Base-by-base conservation (phyloP, 2,113 vertebrate species). In the Catharus minimus region DNA sequence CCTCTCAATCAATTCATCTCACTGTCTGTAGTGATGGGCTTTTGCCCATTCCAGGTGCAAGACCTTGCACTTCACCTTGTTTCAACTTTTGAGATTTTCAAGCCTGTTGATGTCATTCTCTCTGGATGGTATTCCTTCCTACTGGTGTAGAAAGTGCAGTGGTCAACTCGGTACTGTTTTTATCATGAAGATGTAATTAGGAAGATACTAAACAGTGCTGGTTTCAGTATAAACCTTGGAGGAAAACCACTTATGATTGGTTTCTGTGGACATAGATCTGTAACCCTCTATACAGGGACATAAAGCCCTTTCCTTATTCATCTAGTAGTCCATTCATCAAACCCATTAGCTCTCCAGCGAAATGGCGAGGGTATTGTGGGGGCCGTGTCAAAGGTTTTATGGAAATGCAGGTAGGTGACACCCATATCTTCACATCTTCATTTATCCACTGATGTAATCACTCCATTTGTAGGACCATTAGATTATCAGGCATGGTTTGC, bases 161-260 rank as follows among this genome's bases (percentile, higher is more conserved):
- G 12, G 27, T 41, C 6, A 11, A 4, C 38, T 64, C 73, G 24
- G 4, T 52, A 30, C 7, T 88, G 11, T 60, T 66, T 30, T 26
- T 66, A 18, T 30, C 3, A 33, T 33, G 16, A 39, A 58, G 27
- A 28, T 57, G 19, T 44, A 20, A 23, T 80, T 67, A 27, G 30
- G 28, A 76, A 80, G 36, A 14, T 72, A 38, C 7, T 64, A 22
- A 50, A 28, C 16, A 27, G 15, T 46, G 8, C 13, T 56, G 17
- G 36, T 88, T 39, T 71, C 24, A 9, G 1, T 47, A 12, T 36
- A 56, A 52, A 22, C 30, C 10, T 9, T 60, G 36, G 20, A 23
- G n/a, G 36, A n/a, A 2, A 3, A 26, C 4, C 15, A 32, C 7
- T 44, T 2, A 2, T 12, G n/a, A 22, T 9, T 32, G 20, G 3